Base-by-base conservation (phyloP, 2,888 invertebrate genomes). In the Hypsopygia costalis region DNA sequence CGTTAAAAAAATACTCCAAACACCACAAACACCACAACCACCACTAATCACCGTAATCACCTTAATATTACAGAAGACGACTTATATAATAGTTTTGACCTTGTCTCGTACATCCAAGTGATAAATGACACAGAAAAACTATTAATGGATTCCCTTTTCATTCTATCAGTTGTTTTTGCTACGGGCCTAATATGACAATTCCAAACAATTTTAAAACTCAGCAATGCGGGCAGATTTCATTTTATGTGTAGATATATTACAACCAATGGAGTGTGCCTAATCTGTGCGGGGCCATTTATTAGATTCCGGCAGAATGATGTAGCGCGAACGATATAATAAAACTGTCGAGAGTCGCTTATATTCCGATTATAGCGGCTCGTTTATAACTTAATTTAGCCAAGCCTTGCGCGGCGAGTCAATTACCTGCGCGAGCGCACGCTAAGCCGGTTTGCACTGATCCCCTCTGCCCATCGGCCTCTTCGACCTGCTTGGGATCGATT, bases 351-450 rank as follows among this genome's bases (percentile, higher is more conserved):
- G 58, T 59, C 62, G 58, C 66, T 73, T 72, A 74, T 62, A 56
- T 59, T 70, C 69, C 69, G 68, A 73, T 73, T 72, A 74, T 61
- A 69, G 70, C 69, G 69, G 63, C 69, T 75, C 68, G 78, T 81
- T 85, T 80, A 85, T 80, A 76, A 76, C 83, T 85, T 81, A 82
- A 85, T 85, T 81, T 80, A 78, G 71, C 69, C 66, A 64, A 60
- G 65, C 53, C 53, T 52, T 58, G 58, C 56, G 53, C 52, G 52
- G 54, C 56, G 69, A 80, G 80, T 78, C 79, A 77, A 76, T 85
- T 86, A 83, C 85, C 86, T 86, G 86, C 81, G 86, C 82, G 57
- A 57, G 78, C 78, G 81, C 82, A 73, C 57, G 74, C 60, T 59
- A 62, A 73, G 75, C 88, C 86, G 87, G 87, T 87, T 79, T 61